Conservation (phyloP, 2,797 vertebrate species). For the Agapornis canus region DNA sequence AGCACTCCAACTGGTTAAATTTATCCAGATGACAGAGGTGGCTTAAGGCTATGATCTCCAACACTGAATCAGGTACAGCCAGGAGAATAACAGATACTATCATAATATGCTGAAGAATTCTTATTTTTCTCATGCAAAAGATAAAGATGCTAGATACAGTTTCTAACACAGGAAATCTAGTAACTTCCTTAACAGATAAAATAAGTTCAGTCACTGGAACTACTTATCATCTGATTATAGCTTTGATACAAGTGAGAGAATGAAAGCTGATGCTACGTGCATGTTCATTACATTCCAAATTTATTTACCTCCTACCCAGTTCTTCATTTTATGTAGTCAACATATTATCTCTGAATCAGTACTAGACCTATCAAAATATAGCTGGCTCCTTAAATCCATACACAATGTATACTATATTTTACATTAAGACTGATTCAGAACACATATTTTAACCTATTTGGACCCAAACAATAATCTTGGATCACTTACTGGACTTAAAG, state of each 20-base stretch:
- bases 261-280: background rate
- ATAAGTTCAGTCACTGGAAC: background rate
- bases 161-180: background rate
- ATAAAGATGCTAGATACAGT: background rate
- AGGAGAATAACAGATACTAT: background rate
- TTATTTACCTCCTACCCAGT: background rate
- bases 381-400: background rate
- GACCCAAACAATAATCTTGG: background rate
- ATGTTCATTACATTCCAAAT: background rate
- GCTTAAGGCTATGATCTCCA: background rate
- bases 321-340: background rate
- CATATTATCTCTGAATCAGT: background rate
- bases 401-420: no score
- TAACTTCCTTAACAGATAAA: background rate
- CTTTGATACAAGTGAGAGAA: background rate
- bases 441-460: background rate
- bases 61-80: background rate
- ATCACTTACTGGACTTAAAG: background rate
- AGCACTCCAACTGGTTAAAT: background rate
- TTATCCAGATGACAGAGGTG: background rate
- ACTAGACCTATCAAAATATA: background rate
- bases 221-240: background rate
- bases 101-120: background rate
- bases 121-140: background rate
- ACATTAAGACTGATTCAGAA: background rate